Evolutionary conservation across 1,140 invertebrate species (phyloP), one percentile per base, ranked within the genome.

Genomic region (Diachasma alloeum): DNA sequence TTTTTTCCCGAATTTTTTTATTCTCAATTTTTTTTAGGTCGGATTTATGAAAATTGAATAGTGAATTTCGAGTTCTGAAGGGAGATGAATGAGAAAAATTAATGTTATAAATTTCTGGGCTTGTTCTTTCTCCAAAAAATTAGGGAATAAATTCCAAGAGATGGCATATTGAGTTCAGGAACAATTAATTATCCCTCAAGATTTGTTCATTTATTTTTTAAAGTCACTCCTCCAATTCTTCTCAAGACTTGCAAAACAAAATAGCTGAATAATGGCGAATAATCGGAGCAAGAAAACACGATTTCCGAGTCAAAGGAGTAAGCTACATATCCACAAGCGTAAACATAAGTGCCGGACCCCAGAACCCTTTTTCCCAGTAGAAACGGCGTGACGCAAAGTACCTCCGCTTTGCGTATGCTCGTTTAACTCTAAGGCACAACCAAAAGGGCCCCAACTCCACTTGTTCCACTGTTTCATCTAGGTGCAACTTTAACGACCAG

Each of bases 401-500:
- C 24, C 24, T 26, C 24, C 9, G 15, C 10, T 9, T 66, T 66
- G 22, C 24, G 4, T 66, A 31, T 66, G 59, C 4, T 66, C 4
- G 26, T 66, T 66, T 66, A 9, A 31, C 13, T 31, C 24, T 22
- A 31, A 66, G 22, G 59, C 15, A 31, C 24, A 13, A 15, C 22
- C 48, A 66, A 66, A 26, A 31, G 26, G 22, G 6, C 26, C 13
- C 39, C 10, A 15, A 26, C 13, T 36, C 4, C 26, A 6, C 22
- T 66, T 4, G 22, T 26, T 31, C 22, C 26, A 66, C 22, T 19
- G n/a, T 4, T 59, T 31, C 31, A 4, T 17, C 24, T 31, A 31
- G 26, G 59, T 66, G 59, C 22, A 66, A 66, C 26, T 66, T 66
- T 66, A 66, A 66, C 59, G 26, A 31, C 59, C 59, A 66, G 26